A percentile compares a stretch with the other conserved stretches of the same genome.
These are phyloP conservation scores for Ophiodon elongatus DNA, from an alignment of 2,113 vertebrate genomes.

Conservation along the genomic window DNA sequence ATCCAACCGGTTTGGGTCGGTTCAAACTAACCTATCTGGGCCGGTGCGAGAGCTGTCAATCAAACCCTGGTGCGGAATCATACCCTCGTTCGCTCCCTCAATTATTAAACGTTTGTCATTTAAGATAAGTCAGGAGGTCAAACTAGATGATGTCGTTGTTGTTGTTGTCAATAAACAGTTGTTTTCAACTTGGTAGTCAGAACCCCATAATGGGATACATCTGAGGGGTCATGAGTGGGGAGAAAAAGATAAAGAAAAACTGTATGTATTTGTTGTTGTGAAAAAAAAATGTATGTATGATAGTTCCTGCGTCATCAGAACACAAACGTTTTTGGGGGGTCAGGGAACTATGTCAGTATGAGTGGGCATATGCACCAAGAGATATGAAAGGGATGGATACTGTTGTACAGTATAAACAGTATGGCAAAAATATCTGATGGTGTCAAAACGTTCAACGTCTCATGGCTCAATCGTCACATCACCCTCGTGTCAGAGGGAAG, in stretches of 20 bases:
- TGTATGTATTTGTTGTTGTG: too few relatives aligned
- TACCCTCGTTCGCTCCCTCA: background rate
- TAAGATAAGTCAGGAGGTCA: background rate
- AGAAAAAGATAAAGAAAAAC: background rate
- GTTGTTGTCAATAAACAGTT: background rate
- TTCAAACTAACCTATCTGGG: background rate
- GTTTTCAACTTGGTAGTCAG: background rate
- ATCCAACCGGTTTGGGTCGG: background rate
- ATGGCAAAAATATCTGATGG: background rate
- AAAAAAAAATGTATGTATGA: too few relatives aligned
- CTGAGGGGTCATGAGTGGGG: background rate
- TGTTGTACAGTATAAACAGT: background rate
- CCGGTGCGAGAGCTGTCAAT: background rate
- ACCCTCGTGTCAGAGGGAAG: background rate
- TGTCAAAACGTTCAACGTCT: too few relatives aligned
- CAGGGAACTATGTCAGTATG: background rate
- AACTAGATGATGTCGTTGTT: too few relatives aligned
- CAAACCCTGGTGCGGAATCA: background rate
- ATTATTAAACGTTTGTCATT: background rate
- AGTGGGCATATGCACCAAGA: background rate
- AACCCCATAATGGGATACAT: background rate
- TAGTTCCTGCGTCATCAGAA: background rate
- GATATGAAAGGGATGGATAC: background rate
- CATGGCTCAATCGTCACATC: background rate
- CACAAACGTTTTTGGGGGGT: background rate